Evolutionary conservation across 2,888 invertebrate species (phyloP).

Genomic region (Drosophila suboccidentalis): DNA sequence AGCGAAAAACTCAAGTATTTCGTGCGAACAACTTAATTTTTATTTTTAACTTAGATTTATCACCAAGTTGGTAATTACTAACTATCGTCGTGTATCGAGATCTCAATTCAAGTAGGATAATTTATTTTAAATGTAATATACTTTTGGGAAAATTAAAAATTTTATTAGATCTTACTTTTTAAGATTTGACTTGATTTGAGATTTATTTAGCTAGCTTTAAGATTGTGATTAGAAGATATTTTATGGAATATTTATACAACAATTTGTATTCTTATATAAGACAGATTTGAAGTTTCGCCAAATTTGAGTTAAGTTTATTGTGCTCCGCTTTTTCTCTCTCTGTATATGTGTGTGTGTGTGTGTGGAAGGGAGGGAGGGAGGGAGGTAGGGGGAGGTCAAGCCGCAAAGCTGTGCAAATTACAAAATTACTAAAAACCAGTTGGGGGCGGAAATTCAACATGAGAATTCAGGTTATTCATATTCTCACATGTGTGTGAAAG

Average conservation of each 20-base stretch:
- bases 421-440: conserved; percentile 32
- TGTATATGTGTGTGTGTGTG: background rate
- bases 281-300: too few relatives aligned
- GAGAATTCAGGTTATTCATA: conserved; percentile 38
- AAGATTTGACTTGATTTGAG: background rate
- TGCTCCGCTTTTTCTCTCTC: too few relatives aligned
- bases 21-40: too few relatives aligned
- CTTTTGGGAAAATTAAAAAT: too few relatives aligned
- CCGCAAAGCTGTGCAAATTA: conserved; percentile 48
- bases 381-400: background rate
- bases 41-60: too few relatives aligned
- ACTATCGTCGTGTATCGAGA: too few relatives aligned
- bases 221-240: too few relatives aligned
- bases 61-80: background rate
- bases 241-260: too few relatives aligned
- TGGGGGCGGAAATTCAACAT: conserved; percentile 1
- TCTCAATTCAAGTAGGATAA: too few relatives aligned
- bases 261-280: too few relatives aligned
- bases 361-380: background rate
- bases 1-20: background rate
- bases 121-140: too few relatives aligned
- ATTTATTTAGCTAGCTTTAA: background rate
- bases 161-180: background rate
- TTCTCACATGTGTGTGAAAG: conserved; percentile 22
- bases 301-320: too few relatives aligned